A percentile compares a stretch with the other conserved stretches of the same genome.
phyloP scores from a whole-genome alignment of 2,113 vertebrate species.

The Columbina picui region DNA sequence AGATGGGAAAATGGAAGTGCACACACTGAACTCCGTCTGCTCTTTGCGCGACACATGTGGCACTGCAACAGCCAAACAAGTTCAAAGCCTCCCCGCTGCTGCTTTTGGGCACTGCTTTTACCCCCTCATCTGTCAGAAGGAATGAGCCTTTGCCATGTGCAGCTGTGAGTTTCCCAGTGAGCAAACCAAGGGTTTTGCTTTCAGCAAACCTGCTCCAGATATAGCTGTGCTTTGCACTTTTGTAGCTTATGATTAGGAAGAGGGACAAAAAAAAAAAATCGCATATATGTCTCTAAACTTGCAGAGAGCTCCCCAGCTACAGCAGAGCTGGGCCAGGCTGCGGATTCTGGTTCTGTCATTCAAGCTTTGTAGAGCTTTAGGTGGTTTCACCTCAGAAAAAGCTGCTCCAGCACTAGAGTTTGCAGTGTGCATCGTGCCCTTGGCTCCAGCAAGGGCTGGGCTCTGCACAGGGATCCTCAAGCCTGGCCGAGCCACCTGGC shows the following conservation, averaged over 20 bases:
- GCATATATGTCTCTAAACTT: not conserved
- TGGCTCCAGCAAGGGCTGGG: accelerated
- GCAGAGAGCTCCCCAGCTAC: not conserved
- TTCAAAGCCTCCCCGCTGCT: slow-evolving; percentile 7
- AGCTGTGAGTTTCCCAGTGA: not conserved
- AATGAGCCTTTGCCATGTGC: not conserved
- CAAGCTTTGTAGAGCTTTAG: not conserved
- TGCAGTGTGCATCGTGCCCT: not conserved
- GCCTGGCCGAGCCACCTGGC: not conserved
- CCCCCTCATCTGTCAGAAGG: not conserved
- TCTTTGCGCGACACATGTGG: not conserved
- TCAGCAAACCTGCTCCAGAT: not conserved
- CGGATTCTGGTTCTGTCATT: not conserved
- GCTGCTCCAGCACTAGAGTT: not conserved
- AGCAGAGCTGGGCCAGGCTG: not conserved
- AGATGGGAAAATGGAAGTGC: slow-evolving; percentile 37
- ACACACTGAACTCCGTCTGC: slow-evolving; percentile 33
- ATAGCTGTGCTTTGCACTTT: not conserved
- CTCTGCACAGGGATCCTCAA: not conserved
- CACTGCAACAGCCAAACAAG: slow-evolving; percentile 40
- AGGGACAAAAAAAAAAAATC: not conserved
- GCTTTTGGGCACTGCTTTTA: slow-evolving; percentile 4
- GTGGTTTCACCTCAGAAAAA: accelerated
- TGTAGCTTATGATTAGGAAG: not conserved
- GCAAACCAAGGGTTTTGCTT: not conserved